These are phyloP conservation scores for Xenus cinereus DNA, from an alignment of 2,113 vertebrate species.

Conservation along the genomic window DNA sequence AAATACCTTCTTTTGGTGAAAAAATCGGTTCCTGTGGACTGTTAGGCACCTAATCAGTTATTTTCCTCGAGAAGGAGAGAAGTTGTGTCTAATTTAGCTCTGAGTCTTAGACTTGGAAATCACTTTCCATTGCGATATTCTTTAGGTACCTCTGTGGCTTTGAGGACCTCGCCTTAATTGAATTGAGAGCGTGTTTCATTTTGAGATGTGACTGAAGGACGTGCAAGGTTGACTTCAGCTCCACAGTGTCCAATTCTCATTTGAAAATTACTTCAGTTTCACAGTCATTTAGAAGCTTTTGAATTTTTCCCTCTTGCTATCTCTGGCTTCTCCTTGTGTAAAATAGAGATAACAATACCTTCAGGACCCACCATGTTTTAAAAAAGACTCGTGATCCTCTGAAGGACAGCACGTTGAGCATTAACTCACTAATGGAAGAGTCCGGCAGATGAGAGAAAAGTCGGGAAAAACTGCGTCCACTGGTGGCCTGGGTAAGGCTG, in stretches of 20 bases:
- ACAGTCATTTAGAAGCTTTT: not conserved
- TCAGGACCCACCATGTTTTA: not conserved
- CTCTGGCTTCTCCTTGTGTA: not conserved
- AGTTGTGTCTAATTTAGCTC: not conserved
- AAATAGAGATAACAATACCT: not conserved
- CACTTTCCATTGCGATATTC: rapidly evolving
- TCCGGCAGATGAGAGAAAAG: not conserved
- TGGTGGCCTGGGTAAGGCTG: not conserved
- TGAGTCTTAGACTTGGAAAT: not conserved
- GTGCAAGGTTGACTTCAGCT: not conserved
- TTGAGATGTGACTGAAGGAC: not conserved
- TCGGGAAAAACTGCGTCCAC: not conserved
- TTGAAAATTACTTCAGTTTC: constrained; percentile 14
- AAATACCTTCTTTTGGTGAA: not conserved
- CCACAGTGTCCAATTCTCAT: not conserved
- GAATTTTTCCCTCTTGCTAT: not conserved
- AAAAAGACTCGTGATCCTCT: not conserved
- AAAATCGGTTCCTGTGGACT: not conserved
- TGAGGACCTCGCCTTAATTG: not conserved
- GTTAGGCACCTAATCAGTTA: not conserved
- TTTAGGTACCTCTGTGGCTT: not conserved
- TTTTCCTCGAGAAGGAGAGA: not conserved
- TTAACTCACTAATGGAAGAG: not conserved
- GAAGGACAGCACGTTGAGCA: not conserved
- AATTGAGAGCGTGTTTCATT: not conserved